Conservation (phyloP, 2,113 vertebrate genomes). For the Mesoclemmys tuberculata region DNA sequence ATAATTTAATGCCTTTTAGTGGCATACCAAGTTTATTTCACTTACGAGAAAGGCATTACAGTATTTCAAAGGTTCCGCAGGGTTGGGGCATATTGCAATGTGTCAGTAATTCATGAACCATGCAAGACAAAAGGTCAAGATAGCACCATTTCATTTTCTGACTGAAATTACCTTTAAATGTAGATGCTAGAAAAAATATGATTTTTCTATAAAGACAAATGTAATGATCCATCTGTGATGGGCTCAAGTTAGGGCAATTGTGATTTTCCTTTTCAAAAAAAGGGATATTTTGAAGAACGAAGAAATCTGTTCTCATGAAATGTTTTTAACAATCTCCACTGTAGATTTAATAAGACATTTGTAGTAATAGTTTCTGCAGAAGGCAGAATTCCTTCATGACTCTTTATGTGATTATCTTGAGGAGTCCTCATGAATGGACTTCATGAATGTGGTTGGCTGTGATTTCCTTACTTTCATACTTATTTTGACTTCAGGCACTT, state of each 20-base stretch:
- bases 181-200: slow-evolving; percentile 62
- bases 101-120: slow-evolving; percentile 54
- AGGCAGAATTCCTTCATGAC: slow-evolving; percentile 5
- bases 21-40: slow-evolving; percentile 70
- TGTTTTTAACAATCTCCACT: slow-evolving; percentile 24
- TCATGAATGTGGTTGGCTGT: background rate
- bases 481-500: fast-evolving
- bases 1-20: slow-evolving; percentile 78
- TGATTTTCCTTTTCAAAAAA: slow-evolving; percentile 47
- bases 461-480: background rate
- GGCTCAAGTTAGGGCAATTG: slow-evolving; percentile 56
- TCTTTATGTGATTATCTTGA: slow-evolving; percentile 27
- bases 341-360: slow-evolving; percentile 55
- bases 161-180: slow-evolving; percentile 69
- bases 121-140: slow-evolving; percentile 71
- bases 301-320: slow-evolving; percentile 50
- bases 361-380: background rate
- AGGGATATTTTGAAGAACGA: slow-evolving; percentile 21
- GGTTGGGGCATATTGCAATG: slow-evolving; percentile 47
- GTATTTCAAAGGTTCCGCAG: slow-evolving; percentile 59
- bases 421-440: fast-evolving
- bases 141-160: slow-evolving; percentile 67
- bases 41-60: slow-evolving; percentile 39
- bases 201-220: slow-evolving; percentile 36
- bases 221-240: slow-evolving; percentile 42